phyloP scores from a whole-genome alignment of 2,888 invertebrate species.

The Pseudeuparius sepicola region DNA sequence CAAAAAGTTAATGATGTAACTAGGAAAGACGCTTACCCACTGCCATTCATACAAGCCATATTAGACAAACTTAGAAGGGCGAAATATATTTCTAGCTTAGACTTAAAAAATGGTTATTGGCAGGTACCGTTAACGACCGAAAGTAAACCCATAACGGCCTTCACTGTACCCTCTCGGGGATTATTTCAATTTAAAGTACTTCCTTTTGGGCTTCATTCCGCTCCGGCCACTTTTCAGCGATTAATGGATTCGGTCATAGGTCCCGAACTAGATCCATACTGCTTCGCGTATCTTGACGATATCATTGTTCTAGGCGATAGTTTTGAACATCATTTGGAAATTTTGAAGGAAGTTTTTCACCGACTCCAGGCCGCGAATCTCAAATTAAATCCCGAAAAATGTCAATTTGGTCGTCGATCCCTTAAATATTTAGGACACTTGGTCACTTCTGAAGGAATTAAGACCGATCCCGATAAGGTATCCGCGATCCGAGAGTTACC shows the following conservation, averaged over 20 bases:
- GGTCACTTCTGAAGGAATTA: no score
- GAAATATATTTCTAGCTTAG: no score
- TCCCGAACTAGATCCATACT: slow-evolving; percentile 24
- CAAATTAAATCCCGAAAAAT: slow-evolving; percentile 21
- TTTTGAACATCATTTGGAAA: slow-evolving; percentile 17
- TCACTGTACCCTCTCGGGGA: slow-evolving; percentile 26
- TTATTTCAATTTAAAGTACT: slow-evolving; percentile 28
- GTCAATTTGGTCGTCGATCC: slow-evolving; percentile 19
- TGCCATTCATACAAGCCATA: slow-evolving; percentile 26
- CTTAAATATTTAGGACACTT: slow-evolving; percentile 28
- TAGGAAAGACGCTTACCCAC: slow-evolving; percentile 23
- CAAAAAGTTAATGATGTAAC: slow-evolving; percentile 20
- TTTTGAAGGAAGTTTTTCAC: slow-evolving; percentile 13
- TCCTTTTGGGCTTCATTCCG: slow-evolving; percentile 29
- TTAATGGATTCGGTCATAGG: slow-evolving; percentile 26
- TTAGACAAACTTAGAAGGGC: slow-evolving; percentile 24
- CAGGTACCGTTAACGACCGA: slow-evolving; percentile 14
- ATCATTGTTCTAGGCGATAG: slow-evolving; percentile 21
- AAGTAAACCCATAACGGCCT: slow-evolving; percentile 25
- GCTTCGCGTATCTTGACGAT: slow-evolving; percentile 25
- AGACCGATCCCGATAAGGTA: slow-evolving; percentile 22
- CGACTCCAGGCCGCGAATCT: slow-evolving; percentile 13
- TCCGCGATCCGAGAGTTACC: background rate
- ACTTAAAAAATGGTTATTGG: no score
- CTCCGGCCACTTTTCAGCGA: slow-evolving; percentile 27